These are phyloP conservation scores for Clunio marinus DNA, from an alignment of 2,888 invertebrate species.

Conservation along the genomic window DNA sequence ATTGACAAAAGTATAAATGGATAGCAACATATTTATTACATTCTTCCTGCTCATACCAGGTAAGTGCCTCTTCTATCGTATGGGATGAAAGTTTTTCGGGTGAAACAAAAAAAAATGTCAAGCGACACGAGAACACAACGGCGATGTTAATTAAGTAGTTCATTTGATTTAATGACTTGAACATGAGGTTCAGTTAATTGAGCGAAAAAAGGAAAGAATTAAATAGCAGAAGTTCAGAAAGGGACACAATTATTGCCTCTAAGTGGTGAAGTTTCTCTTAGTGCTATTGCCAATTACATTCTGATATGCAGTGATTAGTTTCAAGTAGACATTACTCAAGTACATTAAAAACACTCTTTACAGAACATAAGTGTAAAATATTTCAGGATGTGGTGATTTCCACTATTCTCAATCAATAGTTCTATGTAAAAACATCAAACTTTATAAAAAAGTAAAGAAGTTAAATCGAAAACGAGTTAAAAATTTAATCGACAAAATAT, in stretches of 20 bases:
- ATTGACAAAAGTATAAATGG: neutral
- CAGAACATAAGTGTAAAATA: too few species aligned
- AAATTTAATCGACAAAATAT: too few species aligned
- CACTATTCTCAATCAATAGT: too few species aligned
- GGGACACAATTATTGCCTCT: too few species aligned
- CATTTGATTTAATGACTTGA: constrained; percentile 12
- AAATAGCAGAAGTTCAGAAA: neutral
- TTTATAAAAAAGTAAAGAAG: too few species aligned
- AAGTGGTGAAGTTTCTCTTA: too few species aligned
- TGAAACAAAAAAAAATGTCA: neutral
- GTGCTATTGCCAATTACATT: too few species aligned
- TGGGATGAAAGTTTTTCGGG: neutral
- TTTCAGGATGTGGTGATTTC: too few species aligned
- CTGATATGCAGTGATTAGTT: constrained; percentile 6
- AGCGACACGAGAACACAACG: neutral
- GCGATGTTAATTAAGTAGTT: neutral
- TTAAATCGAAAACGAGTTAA: too few species aligned
- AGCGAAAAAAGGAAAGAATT: neutral
- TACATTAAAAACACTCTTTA: neutral
- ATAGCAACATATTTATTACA: constrained; percentile 33
- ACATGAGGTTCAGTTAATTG: neutral
- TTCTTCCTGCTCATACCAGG: constrained; percentile 26
- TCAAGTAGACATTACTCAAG: neutral
- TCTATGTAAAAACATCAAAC: too few species aligned
- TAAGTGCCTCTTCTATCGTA: neutral